Base-by-base conservation (phyloP, 2,113 vertebrate genomes). In the Mixornis gularis region DNA sequence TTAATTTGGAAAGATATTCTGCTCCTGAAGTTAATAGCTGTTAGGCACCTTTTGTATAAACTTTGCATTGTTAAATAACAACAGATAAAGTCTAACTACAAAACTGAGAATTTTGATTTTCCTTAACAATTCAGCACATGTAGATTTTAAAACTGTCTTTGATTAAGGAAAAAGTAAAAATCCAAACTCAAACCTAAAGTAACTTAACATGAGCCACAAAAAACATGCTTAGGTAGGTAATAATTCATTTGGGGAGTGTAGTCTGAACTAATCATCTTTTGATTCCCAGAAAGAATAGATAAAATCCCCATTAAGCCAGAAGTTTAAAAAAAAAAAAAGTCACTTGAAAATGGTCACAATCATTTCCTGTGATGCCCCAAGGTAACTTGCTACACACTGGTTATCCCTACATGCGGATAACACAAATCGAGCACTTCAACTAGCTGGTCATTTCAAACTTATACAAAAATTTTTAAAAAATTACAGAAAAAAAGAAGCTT, bases 1-100 rank as follows among this genome's bases (percentile, higher is more conserved):
- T 92, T 89, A 44, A 74, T 95, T 95, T 90, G 89, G 87, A 70
- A 89, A 90, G 87, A 68, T 55, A 85, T 34, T 86, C 82, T 84
- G 81, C 82, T 93, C 94, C 82, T 88, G 51, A 81, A 93, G 83
- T 88, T 83, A 78, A 91, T 46, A 94, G 87, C 87, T 82, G 63
- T 94, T 93, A 96, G 96, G 97, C 96, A 97, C 96, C 95, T 95
- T 95, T 85, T 74, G 91, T 85, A 95, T 70, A 94, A 92, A 95
- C 74, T 89, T 89, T 85, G 91, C 85, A 89, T 87, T 91, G 72
- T 78, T 90, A 81, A 87, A 32, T 52, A 87, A 91, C 44, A 92
- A 62, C 53, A 92, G 90, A 83, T 78, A 84, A 90, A 94, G 32
- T 94, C 78, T 90, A 95, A 93, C 89, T 92, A 94, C 68, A 63